Evolutionary conservation across 2,113 vertebrate species (phyloP), one percentile per base, ranked within the genome.

Genomic region (Odocoileus virginianus): DNA sequence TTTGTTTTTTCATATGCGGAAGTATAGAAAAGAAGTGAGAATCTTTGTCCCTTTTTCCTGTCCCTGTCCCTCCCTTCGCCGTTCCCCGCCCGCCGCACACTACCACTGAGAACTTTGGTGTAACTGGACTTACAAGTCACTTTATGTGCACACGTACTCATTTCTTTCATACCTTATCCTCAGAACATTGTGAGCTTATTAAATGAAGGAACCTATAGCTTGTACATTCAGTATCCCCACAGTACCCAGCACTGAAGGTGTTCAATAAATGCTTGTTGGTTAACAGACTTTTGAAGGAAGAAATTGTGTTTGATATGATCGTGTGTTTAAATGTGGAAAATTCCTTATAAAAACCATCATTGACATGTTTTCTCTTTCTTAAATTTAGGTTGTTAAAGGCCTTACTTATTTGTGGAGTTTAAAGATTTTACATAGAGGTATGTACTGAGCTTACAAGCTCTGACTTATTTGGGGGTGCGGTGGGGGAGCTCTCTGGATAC

Each of bases 391-490:
- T 91, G 99, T 99, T 93, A 99, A 99, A 99, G 99, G 99, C 93
- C 99, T 99, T 97, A 99, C 99, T 2, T 99, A 99, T 99, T 99
- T 99, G 97, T 99, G 99, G 99, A 99, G 99, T 92, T 98, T 99
- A 94, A 99, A 99, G 99, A 99, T 99, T 99, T 99, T 99, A 96
- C 99, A 99, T 97, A 99, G 99, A 99, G 99, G 99, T 99, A 98
- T 98, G 99, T 99, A 98, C 97, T 97, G 92, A 96, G 14, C 71
- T 45, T 90, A 11, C 43, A 9, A 61, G 36, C 52, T 54, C n/a
- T 76, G 27, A 83, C 16, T 86, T 96, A 61, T 74, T 94, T 58
- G 88, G 40, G 28, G 28, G 17, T 93, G 3, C 60, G 33, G 4
- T 43, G 6, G 16, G 16, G 36, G 45, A 43, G 19, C 60, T 97